Evolutionary conservation across 1,140 invertebrate species (phyloP), one percentile per base, ranked within the genome.

Genomic region (Pogonognathellus flavescens): DNA sequence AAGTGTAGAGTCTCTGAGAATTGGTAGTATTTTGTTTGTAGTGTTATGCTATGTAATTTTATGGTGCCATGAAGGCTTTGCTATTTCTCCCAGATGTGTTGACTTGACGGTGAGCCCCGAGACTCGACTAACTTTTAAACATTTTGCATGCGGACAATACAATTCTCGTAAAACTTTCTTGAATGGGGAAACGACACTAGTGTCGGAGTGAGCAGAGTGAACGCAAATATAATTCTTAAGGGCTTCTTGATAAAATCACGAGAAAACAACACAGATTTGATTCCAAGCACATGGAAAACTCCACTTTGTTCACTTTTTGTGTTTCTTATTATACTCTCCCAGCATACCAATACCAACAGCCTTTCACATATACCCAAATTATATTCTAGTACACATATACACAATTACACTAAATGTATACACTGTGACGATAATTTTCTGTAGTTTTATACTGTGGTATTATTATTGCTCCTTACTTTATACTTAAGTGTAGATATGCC

Each of bases 1-100:
- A 57, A 57, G 53, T 13, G 53, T 41, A 41, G 31, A n/a, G 55
- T 59, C 14, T 6, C 55, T 0, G 14, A 59, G 55, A 13, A 59
- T 59, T 14, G 14, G 55, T 14, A 11, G 20, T 20, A 22, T 11
- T 66, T 25, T 50, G 70, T 76, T 11, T n/a, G 41, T 16, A 18
- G 70, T 76, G 70, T 18, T 76, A 76, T 16, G 62, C 62, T 18
- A 50, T 76, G 70, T 76, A 76, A 76, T 76, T 76, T 76, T 76
- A 76, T 76, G 70, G 70, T 49, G 41, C 70, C 41, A 76, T 76
- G 22, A 76, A 76, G 70, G 70, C 25, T 49, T 16, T 31, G 41
- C 25, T 76, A 76, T 50, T 76, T 49, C 70, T 76, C 41, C 31
- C 70, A 76, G 70, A 76, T 76, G 70, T 76, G 70, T 50, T 76